Evolutionary conservation across 1,140 invertebrate species (phyloP), one percentile per base, ranked within the genome.

Genomic region (Nilaparvata lugens): DNA sequence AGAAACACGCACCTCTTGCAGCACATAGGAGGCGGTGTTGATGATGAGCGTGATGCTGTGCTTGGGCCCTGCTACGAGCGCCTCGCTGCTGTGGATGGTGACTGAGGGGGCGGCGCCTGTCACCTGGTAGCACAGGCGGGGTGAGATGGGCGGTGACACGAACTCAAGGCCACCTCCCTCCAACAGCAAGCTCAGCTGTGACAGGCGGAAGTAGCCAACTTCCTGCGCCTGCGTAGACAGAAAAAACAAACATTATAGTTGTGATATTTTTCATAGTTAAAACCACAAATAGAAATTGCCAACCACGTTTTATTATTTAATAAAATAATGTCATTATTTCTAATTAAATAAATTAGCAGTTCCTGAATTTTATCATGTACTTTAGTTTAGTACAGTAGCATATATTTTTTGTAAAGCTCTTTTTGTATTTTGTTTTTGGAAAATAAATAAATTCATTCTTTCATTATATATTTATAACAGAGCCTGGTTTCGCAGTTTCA

Each of bases 111-210:
- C 23, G 19, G 52, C 55, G 2, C 35, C 59, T 4, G 52, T 38
- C 4, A 60, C 52, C 28, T 60, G 24, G 18, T 60, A 60, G 14
- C 38, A 54, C 19, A 60, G 31, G 7, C 59, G 35, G 0, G 59
- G 67, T 0, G 66, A 64, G 52, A 80, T 60, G 0, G 74, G 72
- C 59, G 80, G 78, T 0, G 82, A 81, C 4, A 87, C 68, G 64
- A 85, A 84, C 63, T 88, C 83, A 52, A 87, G 65, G 53, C 78
- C 78, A 11, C n/a, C n/a, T 18, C 76, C 76, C 2, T 67, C 51
- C 25, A 71, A 45, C 4, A 70, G 19, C 23, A 71, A 51, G 31
- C 70, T 73, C 4, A 75, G 61, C 67, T 80, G 78, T 35, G 69
- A 66, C 4, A 77, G 58, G 55, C 66, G 62, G 60, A 71, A 80